Evolutionary conservation across 2,797 vertebrate species (phyloP).

Genomic region (Pseudomugil tenellus): DNA sequence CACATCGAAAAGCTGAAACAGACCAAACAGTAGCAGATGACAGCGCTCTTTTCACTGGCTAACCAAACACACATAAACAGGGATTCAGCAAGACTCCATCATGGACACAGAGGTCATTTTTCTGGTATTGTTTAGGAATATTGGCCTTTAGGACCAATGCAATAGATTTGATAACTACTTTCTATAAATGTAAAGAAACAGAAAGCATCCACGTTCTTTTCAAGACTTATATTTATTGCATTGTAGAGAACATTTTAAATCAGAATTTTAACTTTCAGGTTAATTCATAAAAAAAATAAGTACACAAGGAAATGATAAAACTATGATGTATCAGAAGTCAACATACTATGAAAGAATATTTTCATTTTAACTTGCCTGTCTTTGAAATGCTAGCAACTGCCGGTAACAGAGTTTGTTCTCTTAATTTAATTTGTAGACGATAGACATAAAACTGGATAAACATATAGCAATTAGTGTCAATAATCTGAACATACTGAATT

Average conservation of each 20-base stretch:
- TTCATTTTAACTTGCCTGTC: slow-evolving; percentile 4
- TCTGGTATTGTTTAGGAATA: slow-evolving; percentile 6
- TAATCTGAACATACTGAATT: slow-evolving; percentile 17
- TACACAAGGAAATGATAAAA: slow-evolving; percentile 1
- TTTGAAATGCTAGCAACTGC: slow-evolving; percentile 11
- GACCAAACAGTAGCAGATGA: slow-evolving; percentile 83
- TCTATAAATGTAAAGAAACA: background rate
- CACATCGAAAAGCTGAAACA: slow-evolving; percentile 94
- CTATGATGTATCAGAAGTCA: no score
- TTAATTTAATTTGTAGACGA: background rate
- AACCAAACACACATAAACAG: slow-evolving; percentile 31
- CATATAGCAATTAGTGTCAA: slow-evolving; percentile 2
- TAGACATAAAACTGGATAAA: slow-evolving; percentile 13
- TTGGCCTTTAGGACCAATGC: slow-evolving; percentile 7
- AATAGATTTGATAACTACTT: background rate
- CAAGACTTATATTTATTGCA: background rate
- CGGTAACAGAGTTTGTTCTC: slow-evolving; percentile 7
- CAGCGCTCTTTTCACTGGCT: slow-evolving; percentile 23
- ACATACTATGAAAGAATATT: background rate
- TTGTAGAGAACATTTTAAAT: slow-evolving; percentile 11
- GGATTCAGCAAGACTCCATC: slow-evolving; percentile 27
- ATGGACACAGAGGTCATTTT: slow-evolving; percentile 19
- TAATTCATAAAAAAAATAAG: background rate
- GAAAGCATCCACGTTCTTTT: background rate
- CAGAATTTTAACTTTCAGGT: background rate